Evolutionary conservation across 2,888 invertebrate genomes (phyloP), one percentile per base, ranked within the genome.

Genomic region (Resseliella maxima): DNA sequence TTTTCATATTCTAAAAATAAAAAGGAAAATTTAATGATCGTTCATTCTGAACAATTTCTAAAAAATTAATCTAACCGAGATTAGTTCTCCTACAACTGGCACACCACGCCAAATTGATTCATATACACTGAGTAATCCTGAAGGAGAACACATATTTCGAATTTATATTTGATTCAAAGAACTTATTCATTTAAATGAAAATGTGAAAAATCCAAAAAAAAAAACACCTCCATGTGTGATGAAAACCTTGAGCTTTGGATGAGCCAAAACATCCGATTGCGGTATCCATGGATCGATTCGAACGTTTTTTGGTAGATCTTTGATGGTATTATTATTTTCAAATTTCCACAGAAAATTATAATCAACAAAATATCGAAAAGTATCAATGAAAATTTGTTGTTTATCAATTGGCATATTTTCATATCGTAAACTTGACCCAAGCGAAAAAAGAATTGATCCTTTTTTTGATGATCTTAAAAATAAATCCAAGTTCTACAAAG

Each of bases 281-380:
- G 93, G 92, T 45, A 92, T 87, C 92, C 93, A 93, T 38, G 90
- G 90, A 86, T 88, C 89, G 0, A 91, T 88, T 87, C 91, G 89
- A 0, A 93, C 89, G 88, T 93, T 93, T 8, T 88, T 87, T 0
- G 92, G 91, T 38, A 90, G 88, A 15, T 90, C 88, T 0, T 87
- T 1, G 50, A 88, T 87, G 36, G 88, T 64, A 18, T 27, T 86
- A 10, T 89, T 88, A 12, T 88, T 87, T 72, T 89, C 89, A 54
- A 89, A 89, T 88, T 91, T 91, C 91, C 90, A 91, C 3, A 92
- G 85, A 31, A 92, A 90, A 21, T 90, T 89, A 87, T 90, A 90
- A 1, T 90, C 88, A 0, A 88, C 88, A 35, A 90, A 87, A 10
- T 89, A 86, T 6, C 87, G 64, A 64, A 91, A 89, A 72, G 89